A percentile compares a stretch with the other conserved stretches of the same genome.
Evolutionary conservation across 2,113 vertebrate genomes (phyloP).

Genomic region (rat (Rattus norvegicus)): DNA sequence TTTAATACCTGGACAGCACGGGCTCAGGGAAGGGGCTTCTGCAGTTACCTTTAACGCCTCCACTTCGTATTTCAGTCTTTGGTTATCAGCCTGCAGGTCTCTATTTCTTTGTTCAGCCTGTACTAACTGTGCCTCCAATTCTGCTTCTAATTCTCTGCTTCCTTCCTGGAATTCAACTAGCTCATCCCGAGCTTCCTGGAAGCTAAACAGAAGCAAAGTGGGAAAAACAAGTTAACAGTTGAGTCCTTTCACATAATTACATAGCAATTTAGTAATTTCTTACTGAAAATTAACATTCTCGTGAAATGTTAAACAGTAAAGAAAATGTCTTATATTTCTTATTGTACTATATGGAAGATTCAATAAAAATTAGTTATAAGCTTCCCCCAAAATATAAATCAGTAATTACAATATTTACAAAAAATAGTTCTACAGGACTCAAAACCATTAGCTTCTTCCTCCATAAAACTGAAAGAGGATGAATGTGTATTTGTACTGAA

Average conservation of each 20-base stretch:
- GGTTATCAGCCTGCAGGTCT: slow-evolving; percentile 96
- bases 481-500: background rate
- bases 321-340: background rate
- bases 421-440: background rate
- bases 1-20: background rate
- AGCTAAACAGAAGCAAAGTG: slow-evolving; percentile 85
- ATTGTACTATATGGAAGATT: background rate
- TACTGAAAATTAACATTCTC: background rate
- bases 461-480: background rate
- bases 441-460: background rate
- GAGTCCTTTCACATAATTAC: background rate
- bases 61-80: slow-evolving; percentile 95
- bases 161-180: slow-evolving; percentile 99
- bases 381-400: background rate
- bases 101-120: slow-evolving; percentile 96
- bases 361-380: slow-evolving; percentile 49
- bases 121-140: slow-evolving; percentile 96
- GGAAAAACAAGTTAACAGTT: slow-evolving; percentile 15
- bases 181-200: slow-evolving; percentile 96
- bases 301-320: slow-evolving; percentile 34
- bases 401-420: background rate
- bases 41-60: slow-evolving; percentile 93
- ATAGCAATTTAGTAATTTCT: background rate
- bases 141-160: slow-evolving; percentile 97
- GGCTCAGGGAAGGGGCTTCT: background rate